phyloP scores from a whole-genome alignment of 2,797 vertebrate genomes.

The Galagoides demidoff region DNA sequence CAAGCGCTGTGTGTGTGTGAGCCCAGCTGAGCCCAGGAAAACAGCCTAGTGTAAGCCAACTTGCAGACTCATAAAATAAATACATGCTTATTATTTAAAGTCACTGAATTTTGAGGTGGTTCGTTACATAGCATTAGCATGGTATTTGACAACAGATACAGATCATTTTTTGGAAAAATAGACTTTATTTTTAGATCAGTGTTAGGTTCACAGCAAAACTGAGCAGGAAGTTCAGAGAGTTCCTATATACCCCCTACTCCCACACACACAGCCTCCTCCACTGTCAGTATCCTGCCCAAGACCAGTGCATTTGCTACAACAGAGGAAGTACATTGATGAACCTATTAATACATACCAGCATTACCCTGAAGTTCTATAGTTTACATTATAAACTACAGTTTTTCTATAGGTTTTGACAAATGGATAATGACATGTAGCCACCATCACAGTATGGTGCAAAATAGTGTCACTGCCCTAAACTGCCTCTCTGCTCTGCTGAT shows the following conservation, averaged over 20 bases:
- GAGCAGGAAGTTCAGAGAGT: neutral
- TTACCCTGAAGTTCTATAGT: neutral
- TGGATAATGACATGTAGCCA: neutral
- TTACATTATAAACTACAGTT: neutral
- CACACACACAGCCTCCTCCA: neutral
- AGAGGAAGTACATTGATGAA: fast-evolving
- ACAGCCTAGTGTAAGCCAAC: neutral
- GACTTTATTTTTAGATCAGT: neutral
- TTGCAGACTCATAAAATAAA: neutral
- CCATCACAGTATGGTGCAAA: neutral
- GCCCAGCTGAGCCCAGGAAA: neutral
- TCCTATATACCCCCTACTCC: neutral
- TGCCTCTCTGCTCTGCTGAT: neutral
- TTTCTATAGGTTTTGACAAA: neutral
- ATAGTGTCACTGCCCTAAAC: neutral
- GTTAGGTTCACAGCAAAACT: neutral
- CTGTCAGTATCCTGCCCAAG: neutral
- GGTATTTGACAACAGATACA: neutral
- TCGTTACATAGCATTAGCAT: neutral
- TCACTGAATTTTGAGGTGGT: neutral
- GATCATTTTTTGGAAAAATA: neutral
- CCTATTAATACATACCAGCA: neutral
- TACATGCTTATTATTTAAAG: neutral
- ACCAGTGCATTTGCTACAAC: neutral
- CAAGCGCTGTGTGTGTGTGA: neutral